phyloP scores from a whole-genome alignment of 2,797 vertebrate genomes.

The Clarias pachynema region DNA sequence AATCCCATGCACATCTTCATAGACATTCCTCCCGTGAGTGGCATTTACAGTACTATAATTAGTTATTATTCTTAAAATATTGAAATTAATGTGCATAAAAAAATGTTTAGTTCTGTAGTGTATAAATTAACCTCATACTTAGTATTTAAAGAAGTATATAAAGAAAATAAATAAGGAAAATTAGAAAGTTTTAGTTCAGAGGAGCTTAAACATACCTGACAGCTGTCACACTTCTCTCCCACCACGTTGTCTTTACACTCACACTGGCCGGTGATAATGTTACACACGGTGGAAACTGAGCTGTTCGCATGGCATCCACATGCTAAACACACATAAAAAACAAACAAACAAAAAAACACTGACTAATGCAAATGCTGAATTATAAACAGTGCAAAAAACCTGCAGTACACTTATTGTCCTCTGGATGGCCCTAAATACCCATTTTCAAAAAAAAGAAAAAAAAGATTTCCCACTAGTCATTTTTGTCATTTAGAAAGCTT shows the following conservation, averaged over 20 bases:
- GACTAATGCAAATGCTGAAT: background rate
- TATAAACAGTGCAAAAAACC: background rate
- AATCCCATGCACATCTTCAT: background rate
- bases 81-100: background rate
- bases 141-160: background rate
- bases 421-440: constrained; percentile 37
- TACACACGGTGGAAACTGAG: constrained; percentile 78
- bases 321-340: constrained; percentile 67
- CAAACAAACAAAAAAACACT: background rate
- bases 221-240: constrained; percentile 82
- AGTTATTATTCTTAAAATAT: background rate
- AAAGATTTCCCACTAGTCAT: background rate
- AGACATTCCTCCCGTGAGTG: background rate
- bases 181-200: background rate
- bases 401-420: constrained; percentile 22
- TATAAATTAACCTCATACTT: background rate
- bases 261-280: constrained; percentile 82
- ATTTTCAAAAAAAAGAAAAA: background rate
- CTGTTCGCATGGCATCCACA: constrained; percentile 83
- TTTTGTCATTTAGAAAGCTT: background rate
- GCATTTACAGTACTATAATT: background rate
- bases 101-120: background rate
- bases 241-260: constrained; percentile 79
- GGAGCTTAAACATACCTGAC: constrained; percentile 77
- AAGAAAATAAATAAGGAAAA: background rate